A percentile compares a stretch with the other conserved stretches of the same genome.
Conservation (phyloP, 1,140 invertebrate species). For the Drosophila subpulchrella region DNA sequence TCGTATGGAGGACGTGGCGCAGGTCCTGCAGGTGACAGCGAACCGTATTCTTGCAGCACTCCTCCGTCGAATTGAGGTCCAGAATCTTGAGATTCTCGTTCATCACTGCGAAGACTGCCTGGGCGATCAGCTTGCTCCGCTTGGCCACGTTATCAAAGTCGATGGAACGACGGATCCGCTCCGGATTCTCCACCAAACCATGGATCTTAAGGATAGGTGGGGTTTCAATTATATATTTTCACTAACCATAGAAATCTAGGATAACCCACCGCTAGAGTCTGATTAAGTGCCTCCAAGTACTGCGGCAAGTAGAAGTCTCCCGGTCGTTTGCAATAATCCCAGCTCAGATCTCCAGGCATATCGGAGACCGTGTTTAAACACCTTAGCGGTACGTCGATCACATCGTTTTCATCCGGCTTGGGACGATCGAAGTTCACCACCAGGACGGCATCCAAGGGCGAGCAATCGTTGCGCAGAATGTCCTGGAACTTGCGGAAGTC, state of each 20-base stretch:
- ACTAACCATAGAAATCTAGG: background rate
- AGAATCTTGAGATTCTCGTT: conserved; percentile 48
- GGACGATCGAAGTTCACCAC: conserved; percentile 75
- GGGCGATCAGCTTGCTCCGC: conserved; percentile 64
- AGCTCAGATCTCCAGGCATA: conserved; percentile 17
- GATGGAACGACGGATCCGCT: conserved; percentile 58
- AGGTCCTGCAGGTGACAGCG: conserved; percentile 84
- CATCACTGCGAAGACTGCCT: conserved; percentile 62
- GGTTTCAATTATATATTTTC: background rate
- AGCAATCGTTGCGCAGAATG: conserved; percentile 66
- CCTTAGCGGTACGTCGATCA: conserved; percentile 45
- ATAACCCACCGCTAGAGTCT: conserved; percentile 55
- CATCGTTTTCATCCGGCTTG: conserved; percentile 5
- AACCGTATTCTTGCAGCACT: conserved; percentile 84
- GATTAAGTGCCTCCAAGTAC: conserved; percentile 59
- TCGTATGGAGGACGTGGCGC: conserved; percentile 66
- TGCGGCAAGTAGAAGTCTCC: conserved; percentile 56
- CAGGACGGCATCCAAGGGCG: conserved; percentile 62
- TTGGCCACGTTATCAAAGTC: conserved; percentile 76
- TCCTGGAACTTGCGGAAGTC: conserved; percentile 67
- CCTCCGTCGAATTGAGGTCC: conserved; percentile 73
- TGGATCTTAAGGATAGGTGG: conserved; percentile 24
- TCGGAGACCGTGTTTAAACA: conserved; percentile 13
- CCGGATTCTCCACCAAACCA: conserved; percentile 69
- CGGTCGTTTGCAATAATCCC: conserved; percentile 71